Evolutionary conservation across 2,797 vertebrate species (phyloP).

Genomic region (Acanthurus tractus): DNA sequence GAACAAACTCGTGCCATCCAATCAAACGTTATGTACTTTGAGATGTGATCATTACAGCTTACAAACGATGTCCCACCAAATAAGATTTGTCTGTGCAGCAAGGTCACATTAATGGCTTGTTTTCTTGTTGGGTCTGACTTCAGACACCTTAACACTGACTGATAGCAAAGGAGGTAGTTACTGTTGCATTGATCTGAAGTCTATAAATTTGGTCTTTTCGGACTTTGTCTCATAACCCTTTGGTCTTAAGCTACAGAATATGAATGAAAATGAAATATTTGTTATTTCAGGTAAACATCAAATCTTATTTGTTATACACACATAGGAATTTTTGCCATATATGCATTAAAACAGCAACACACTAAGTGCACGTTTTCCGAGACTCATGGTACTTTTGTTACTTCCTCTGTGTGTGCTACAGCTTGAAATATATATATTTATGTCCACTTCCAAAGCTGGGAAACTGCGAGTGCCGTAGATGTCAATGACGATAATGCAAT

Average conservation of each 20-base stretch:
- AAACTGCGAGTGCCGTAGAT: conserved; percentile 86
- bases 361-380: conserved; percentile 15
- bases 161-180: conserved; percentile 22
- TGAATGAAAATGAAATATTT: background rate
- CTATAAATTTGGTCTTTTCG: background rate
- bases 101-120: conserved; percentile 76
- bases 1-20: conserved; percentile 76
- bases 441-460: conserved; percentile 44
- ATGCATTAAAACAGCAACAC: conserved; percentile 5
- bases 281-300: background rate
- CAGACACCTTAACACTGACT: conserved; percentile 54
- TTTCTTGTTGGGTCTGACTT: conserved; percentile 68
- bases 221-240: conserved; percentile 6
- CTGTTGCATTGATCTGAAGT: conserved; percentile 34
- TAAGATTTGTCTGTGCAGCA: conserved; percentile 69
- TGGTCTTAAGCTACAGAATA: background rate
- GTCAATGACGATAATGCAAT: conserved; percentile 96
- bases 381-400: conserved; percentile 3
- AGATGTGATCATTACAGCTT: conserved; percentile 80
- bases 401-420: conserved; percentile 16
- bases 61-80: conserved; percentile 74
- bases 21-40: conserved; percentile 80
- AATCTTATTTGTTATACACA: background rate
- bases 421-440: conserved; percentile 41
- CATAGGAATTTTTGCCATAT: background rate